Evolutionary conservation across 2,797 vertebrate species (phyloP).

Genomic region (Lepus oiostolus): DNA sequence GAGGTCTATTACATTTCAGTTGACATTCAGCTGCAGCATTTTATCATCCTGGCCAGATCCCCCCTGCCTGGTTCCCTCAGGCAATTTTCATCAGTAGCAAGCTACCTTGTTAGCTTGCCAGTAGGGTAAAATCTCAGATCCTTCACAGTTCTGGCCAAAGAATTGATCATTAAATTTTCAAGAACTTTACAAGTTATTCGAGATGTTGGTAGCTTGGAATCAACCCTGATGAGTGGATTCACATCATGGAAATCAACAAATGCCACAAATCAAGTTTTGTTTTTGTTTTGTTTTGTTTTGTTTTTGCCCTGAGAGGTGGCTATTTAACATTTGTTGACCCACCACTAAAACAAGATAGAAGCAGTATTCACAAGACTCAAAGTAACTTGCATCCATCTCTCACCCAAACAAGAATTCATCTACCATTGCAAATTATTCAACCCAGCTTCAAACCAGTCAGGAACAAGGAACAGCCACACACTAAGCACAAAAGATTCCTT

Average conservation of each 20-base stretch:
- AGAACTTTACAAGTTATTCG: constrained; percentile 15
- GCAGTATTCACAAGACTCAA: too few species aligned
- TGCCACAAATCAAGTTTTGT: too few species aligned
- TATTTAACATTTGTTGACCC: constrained; percentile 1
- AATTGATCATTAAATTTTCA: constrained; percentile 18
- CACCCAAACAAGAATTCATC: too few species aligned
- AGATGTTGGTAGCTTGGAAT: background rate
- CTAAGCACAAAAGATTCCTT: too few species aligned
- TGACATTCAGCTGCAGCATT: background rate
- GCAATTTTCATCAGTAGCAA: background rate
- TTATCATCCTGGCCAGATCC: background rate
- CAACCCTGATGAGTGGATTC: background rate
- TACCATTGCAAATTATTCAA: too few species aligned
- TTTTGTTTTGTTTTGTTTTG: background rate
- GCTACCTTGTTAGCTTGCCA: background rate
- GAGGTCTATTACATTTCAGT: background rate
- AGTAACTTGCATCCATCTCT: too few species aligned
- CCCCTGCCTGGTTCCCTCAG: background rate
- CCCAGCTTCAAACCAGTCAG: too few species aligned
- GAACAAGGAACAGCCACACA: too few species aligned
- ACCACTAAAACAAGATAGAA: background rate
- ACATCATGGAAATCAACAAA: background rate
- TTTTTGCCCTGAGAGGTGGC: background rate
- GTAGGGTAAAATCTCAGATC: background rate
- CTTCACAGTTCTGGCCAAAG: constrained; percentile 36